Conservation (phyloP, 2,888 invertebrate genomes). For the Catonia carolina region DNA sequence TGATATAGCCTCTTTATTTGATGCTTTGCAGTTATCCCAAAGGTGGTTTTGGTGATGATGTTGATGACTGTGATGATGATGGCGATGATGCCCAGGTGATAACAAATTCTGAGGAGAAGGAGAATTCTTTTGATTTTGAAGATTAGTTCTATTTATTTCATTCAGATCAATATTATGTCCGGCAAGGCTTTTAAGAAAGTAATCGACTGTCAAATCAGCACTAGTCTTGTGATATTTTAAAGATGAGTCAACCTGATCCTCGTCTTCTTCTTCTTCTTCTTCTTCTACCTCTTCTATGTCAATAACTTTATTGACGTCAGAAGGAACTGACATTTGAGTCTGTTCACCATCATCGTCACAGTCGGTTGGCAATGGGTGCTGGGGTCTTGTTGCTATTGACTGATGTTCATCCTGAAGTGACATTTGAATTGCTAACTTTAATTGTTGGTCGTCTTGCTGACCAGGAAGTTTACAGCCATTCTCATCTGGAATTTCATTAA, state of each 20-base stretch:
- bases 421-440: slow-evolving; percentile 49
- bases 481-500: too few species aligned
- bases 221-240: slow-evolving; percentile 41
- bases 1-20: too few species aligned
- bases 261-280: too few species aligned
- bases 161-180: slow-evolving; percentile 35
- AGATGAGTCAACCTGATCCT: too few species aligned
- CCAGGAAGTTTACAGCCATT: not conserved
- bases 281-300: too few species aligned
- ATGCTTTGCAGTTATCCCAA: too few species aligned
- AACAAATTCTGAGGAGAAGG: not conserved
- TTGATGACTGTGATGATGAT: not conserved
- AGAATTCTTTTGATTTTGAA: too few species aligned
- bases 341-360: not conserved
- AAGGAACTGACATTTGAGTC: not conserved
- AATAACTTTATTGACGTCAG: too few species aligned
- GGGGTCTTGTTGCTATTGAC: not conserved
- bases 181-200: slow-evolving; percentile 48
- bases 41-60: not conserved
- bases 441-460: slow-evolving; percentile 42
- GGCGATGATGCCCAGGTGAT: not conserved
- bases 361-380: not conserved
- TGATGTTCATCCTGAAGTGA: slow-evolving; percentile 45
- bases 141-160: slow-evolving; percentile 36
- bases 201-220: slow-evolving; percentile 49